These are phyloP conservation scores for Chelonia mydas DNA, from an alignment of 2,797 vertebrate genomes.

Conservation along the genomic window DNA sequence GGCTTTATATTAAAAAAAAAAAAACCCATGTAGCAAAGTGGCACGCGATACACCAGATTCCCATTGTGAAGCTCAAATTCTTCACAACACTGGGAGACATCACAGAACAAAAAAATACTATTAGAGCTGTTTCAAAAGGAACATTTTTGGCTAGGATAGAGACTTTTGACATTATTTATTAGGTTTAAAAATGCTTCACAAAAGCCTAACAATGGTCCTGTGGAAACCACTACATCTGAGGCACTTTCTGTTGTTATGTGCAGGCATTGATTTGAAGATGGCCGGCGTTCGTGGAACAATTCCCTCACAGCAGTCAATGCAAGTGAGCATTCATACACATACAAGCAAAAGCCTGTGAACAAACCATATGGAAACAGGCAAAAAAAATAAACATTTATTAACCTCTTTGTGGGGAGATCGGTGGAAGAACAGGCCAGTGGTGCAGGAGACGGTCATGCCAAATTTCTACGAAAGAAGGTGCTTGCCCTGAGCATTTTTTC, in stretches of 20 bases:
- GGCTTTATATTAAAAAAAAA: not conserved
- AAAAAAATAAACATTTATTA: conserved; percentile 82
- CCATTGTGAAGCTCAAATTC: conserved; percentile 86
- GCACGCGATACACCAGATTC: conserved; percentile 86
- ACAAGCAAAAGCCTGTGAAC: conserved; percentile 84
- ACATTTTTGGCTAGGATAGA: conserved; percentile 85
- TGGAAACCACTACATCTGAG: conserved; percentile 89
- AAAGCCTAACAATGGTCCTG: conserved; percentile 83
- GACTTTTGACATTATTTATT: conserved; percentile 94
- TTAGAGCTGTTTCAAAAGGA: conserved; percentile 91
- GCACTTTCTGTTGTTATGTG: conserved; percentile 82
- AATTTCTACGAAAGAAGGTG: conserved; percentile 71
- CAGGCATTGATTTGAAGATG: conserved; percentile 84
- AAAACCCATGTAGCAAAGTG: conserved; percentile 3
- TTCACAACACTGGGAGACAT: conserved; percentile 88
- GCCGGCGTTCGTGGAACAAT: conserved; percentile 84
- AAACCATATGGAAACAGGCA: conserved; percentile 80
- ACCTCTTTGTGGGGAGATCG: conserved; percentile 87
- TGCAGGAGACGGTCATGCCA: conserved; percentile 77
- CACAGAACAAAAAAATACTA: conserved; percentile 89
- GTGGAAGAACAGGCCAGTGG: conserved; percentile 82
- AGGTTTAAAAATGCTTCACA: conserved; percentile 87
- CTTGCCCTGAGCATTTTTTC: conserved; percentile 57
- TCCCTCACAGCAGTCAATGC: conserved; percentile 82
- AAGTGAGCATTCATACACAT: conserved; percentile 81